A percentile compares a stretch with the other conserved stretches of the same genome.
Evolutionary conservation across 2,888 invertebrate species (phyloP).

Genomic region (Yponomeuta sedellus): DNA sequence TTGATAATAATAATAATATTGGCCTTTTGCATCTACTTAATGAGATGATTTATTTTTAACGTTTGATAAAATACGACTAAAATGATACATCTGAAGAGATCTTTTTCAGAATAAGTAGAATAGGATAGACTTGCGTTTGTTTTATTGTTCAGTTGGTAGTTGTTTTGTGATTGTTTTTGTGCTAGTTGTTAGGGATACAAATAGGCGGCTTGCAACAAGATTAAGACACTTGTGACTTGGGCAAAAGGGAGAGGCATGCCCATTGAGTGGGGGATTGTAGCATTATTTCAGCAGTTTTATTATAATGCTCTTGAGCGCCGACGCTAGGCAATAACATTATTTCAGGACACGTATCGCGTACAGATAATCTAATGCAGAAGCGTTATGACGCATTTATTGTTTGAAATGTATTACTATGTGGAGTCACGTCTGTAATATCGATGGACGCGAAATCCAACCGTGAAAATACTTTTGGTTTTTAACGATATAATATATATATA

Average conservation of each 20-base stretch:
- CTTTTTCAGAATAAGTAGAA: background rate
- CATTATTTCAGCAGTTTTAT: slow-evolving; percentile 52
- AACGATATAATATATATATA: background rate
- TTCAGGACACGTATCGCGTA: slow-evolving; percentile 65
- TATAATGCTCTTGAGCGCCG: slow-evolving; percentile 38
- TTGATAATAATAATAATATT: too few species aligned
- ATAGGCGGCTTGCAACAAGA: background rate
- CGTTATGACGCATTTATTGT: slow-evolving; percentile 68
- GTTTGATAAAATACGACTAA: background rate
- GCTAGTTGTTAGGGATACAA: background rate
- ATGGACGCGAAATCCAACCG: slow-evolving; percentile 17
- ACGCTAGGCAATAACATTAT: slow-evolving; percentile 59
- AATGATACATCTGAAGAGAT: background rate
- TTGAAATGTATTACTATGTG: slow-evolving; percentile 44
- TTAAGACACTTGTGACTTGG: background rate
- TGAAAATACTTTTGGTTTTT: slow-evolving; percentile 12
- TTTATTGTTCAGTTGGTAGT: background rate
- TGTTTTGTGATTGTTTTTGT: background rate
- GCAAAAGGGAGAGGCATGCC: background rate
- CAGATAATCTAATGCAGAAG: slow-evolving; percentile 67
- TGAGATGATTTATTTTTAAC: too few species aligned
- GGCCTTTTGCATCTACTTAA: too few species aligned
- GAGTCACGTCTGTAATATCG: slow-evolving; percentile 38
- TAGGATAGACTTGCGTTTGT: background rate
- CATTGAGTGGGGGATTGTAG: slow-evolving; percentile 13